Evolutionary conservation across 92 coral and sea anemone species (phyloP).

Genomic region (Palythoa grandiflora): DNA sequence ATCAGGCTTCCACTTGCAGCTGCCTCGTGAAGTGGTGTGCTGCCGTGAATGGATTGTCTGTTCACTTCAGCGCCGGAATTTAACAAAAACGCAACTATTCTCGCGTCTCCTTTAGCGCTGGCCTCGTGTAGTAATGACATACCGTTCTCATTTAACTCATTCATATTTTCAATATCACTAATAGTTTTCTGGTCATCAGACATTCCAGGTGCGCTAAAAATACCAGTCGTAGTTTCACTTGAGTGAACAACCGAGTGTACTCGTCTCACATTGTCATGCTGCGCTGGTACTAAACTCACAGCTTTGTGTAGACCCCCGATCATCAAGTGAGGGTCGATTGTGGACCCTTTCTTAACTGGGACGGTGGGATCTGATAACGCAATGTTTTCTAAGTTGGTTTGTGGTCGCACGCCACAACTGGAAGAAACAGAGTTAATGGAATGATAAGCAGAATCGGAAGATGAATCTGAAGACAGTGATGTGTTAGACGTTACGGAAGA

Average conservation of each 20-base stretch:
- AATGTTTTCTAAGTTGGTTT: constrained; percentile 35
- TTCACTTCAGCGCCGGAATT: constrained; percentile 94
- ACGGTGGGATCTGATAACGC: neutral
- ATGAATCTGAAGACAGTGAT: constrained; percentile 86
- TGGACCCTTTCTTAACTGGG: neutral
- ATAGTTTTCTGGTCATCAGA: constrained; percentile 36
- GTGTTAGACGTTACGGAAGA: constrained; percentile 80
- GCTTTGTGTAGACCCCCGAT: neutral
- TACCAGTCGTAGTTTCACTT: neutral
- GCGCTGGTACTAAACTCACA: constrained; percentile 32
- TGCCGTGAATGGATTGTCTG: constrained; percentile 90
- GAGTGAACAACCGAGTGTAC: constrained; percentile 22
- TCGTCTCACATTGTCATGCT: constrained; percentile 30
- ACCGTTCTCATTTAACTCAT: constrained; percentile 81
- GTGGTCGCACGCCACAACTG: neutral
- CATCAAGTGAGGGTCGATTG: neutral
- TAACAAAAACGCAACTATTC: constrained; percentile 71
- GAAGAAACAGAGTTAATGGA: constrained; percentile 52
- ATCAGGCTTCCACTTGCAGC: constrained; percentile 74
- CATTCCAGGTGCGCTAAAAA: constrained; percentile 36
- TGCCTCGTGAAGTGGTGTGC: constrained; percentile 96
- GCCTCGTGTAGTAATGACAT: constrained; percentile 90
- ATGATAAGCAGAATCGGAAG: constrained; percentile 81
- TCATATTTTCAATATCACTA: constrained; percentile 63
- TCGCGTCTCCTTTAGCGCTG: constrained; percentile 81